A percentile compares a stretch with the other conserved stretches of the same genome.
Conservation (phyloP, 2,797 vertebrate genomes). For the Acipenser oxyrinchus region DNA sequence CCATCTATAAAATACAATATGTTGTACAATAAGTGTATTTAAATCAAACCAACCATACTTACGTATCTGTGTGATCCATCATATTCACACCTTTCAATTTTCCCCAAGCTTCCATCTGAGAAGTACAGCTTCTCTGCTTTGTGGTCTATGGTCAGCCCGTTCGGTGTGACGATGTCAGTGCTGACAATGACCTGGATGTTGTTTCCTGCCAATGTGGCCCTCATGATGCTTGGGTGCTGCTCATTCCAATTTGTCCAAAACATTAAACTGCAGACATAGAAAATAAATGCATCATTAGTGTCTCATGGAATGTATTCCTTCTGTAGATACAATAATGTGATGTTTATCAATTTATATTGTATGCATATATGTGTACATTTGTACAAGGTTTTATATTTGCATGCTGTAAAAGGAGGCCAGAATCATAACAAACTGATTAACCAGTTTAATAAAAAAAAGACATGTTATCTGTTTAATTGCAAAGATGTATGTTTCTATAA, state of each 20-base stretch:
- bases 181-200: conserved; percentile 84
- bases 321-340: no score
- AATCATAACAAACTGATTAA: no score
- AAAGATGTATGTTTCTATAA: no score
- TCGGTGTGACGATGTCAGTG: conserved; percentile 87
- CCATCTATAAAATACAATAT: no score
- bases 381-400: no score
- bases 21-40: not conserved
- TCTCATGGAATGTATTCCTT: no score
- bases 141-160: conserved; percentile 92
- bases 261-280: conserved; percentile 71
- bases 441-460: no score
- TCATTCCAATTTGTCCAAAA: conserved; percentile 99
- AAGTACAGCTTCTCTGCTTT: conserved; percentile 93
- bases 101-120: conserved; percentile 88
- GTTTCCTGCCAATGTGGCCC: conserved; percentile 80
- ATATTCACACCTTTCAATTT: conserved; percentile 94
- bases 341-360: no score
- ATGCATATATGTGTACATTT: no score
- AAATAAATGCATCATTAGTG: not conserved
- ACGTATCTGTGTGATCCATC: conserved; percentile 90
- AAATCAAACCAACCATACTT: conserved; percentile 50
- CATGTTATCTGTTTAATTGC: no score
- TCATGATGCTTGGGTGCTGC: conserved; percentile 92
- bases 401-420: no score